Base-by-base conservation (phyloP, 2,888 invertebrate genomes). In the Polia nebulosa region DNA sequence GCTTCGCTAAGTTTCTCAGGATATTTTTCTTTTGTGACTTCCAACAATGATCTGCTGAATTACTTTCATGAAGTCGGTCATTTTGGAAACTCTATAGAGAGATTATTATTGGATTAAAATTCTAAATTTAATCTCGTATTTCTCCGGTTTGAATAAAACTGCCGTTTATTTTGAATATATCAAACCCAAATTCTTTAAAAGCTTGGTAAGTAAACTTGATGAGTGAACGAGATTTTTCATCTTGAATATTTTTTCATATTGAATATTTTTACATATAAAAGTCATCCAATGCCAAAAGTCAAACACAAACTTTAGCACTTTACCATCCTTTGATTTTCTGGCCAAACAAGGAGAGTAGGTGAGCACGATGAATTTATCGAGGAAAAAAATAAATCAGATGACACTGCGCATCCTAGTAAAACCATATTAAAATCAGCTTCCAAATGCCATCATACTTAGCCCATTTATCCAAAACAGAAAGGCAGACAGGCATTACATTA, bases 381-480 rank as follows among this genome's bases (percentile, higher is more conserved):
- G 29, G 51, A 51, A 29, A 52, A 9, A 29, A 29, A 15, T n/a
- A 32, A 57, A 52, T 17, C 15, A 66, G 39, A 32, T 66, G 56
- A 34, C 47, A 80, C 51, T 63, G 39, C 44, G 34, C 22, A 34
- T 63, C 78, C 63, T 60, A 22, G 56, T 70, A 52, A 60, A 47
- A 76, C 49, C 71, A 77, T 71, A 64, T 57, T 57, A 8, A 77
- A 77, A 77, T 36, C 47, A 47, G 78, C 60, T 81, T 77, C 72
- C 32, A 81, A 81, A 81, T 51, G 58, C 63, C 81, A 80, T 76
- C 77, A 81, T 77, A 77, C 71, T 64, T 70, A 81, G 56, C 57
- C 67, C 62, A 81, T 80, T 81, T 65, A 76, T 67, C 58, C 57
- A 64, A 77, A 78, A 81, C 79, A 68, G 75, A 81, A 81, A 81